These are phyloP conservation scores for Eueremaeus valkanovi DNA, from an alignment of 2,888 invertebrate genomes.

Conservation along the genomic window DNA sequence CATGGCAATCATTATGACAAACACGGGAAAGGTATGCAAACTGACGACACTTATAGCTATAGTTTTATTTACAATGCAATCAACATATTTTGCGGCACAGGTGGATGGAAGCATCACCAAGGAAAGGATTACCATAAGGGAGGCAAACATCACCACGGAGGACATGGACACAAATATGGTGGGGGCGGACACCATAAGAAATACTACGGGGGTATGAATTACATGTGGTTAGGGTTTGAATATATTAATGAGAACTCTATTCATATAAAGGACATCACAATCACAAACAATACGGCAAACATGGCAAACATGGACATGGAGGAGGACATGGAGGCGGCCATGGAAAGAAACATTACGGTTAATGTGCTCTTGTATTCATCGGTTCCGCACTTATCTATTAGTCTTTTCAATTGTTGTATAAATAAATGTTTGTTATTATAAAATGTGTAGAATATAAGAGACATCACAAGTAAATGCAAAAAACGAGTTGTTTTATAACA, in stretches of 20 bases:
- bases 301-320: background rate
- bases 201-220: background rate
- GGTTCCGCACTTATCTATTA: too few species aligned
- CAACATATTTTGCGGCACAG: too few species aligned
- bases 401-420: background rate
- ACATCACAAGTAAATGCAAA: background rate
- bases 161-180: background rate
- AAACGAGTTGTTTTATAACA: background rate
- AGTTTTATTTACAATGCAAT: too few species aligned
- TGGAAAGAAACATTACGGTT: background rate
- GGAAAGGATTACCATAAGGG: conserved; percentile 19
- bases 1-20: conserved; percentile 26
- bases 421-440: conserved; percentile 9
- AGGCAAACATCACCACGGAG: background rate
- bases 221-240: background rate
- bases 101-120: conserved; percentile 19
- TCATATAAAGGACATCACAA: conserved; percentile 5
- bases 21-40: conserved; percentile 16
- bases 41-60: too few species aligned
- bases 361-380: too few species aligned
- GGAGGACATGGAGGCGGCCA: background rate
- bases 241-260: background rate
- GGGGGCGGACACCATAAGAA: conserved; percentile 22
- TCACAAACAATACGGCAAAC: background rate
- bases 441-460: background rate